These are phyloP conservation scores for rabbit (Oryctolagus cuniculus) DNA, from an alignment of 2,113 vertebrate species.

Conservation along the genomic window DNA sequence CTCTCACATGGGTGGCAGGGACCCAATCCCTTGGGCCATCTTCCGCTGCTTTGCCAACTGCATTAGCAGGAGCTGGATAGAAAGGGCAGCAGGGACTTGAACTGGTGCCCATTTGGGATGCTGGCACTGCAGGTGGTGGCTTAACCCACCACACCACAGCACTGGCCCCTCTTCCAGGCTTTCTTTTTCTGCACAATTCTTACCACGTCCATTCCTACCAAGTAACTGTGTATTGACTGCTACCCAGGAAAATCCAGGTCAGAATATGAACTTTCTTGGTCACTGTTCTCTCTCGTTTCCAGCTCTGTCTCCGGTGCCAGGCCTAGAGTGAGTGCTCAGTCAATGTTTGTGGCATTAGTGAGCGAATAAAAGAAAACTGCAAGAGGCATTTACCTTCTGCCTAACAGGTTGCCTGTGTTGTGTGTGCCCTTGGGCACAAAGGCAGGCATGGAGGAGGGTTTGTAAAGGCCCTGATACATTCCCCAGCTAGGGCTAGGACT, in stretches of 20 bases:
- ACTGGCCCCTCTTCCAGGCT: no score
- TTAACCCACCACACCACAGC: no score
- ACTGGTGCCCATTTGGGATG: no score
- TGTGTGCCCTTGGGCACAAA: background rate
- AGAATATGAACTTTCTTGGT: background rate
- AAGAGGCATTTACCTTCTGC: background rate
- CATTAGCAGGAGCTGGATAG: no score
- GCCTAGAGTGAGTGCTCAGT: background rate
- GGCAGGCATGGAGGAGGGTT: background rate
- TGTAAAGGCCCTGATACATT: background rate
- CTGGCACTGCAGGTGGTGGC: no score
- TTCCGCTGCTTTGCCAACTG: no score
- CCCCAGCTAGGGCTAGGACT: no score
- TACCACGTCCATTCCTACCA: background rate
- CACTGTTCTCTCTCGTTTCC: background rate
- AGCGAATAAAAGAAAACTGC: constrained; percentile 15
- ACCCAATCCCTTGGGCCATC: no score
- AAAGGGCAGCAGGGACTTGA: no score
- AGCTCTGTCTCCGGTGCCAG: background rate
- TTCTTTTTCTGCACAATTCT: background rate
- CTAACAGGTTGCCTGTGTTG: background rate
- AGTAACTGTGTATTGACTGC: background rate
- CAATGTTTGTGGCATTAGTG: background rate
- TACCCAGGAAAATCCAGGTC: background rate
- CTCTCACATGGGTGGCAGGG: no score